Percentiles rank a stretch among this genome's conserved stretches.
These are phyloP conservation scores for Phrynocephalus guinanensis DNA, from an alignment of 2,797 vertebrate genomes.

Conservation along the genomic window DNA sequence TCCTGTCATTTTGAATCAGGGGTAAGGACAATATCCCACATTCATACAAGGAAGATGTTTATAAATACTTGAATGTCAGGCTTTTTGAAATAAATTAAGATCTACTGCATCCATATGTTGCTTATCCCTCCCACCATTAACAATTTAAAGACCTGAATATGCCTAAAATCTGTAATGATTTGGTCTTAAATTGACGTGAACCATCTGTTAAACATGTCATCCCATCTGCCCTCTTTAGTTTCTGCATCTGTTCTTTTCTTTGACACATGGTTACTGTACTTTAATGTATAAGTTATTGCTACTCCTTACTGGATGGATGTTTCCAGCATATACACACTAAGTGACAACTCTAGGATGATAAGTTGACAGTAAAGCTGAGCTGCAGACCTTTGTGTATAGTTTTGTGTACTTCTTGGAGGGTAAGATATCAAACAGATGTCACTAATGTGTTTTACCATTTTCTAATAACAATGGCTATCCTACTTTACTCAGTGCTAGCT, in stretches of 20 bases:
- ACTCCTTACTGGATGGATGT: fast-evolving
- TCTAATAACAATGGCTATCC: background rate
- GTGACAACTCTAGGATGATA: constrained; percentile 46
- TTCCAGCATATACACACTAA: background rate
- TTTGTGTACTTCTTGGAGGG: constrained; percentile 37
- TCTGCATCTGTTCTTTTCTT: background rate
- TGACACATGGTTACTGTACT: constrained; percentile 13
- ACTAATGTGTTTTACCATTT: constrained; percentile 17
- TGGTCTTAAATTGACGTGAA: background rate
- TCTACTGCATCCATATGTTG: background rate
- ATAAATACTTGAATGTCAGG: too few species aligned
- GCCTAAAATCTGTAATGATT: background rate
- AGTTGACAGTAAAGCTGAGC: constrained; percentile 50
- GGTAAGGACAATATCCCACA: too few species aligned
- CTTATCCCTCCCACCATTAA: background rate
- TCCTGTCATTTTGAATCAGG: too few species aligned
- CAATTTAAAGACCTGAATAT: constrained; percentile 4
- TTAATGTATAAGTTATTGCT: constrained; percentile 8
- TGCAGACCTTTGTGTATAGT: constrained; percentile 14
- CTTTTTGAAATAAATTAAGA: background rate
- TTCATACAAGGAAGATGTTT: too few species aligned
- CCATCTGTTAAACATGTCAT: background rate
- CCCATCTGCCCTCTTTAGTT: background rate
- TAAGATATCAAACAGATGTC: background rate
- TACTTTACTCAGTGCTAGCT: background rate